Conservation (phyloP, 2,113 vertebrate species). For the Marmota monax region DNA sequence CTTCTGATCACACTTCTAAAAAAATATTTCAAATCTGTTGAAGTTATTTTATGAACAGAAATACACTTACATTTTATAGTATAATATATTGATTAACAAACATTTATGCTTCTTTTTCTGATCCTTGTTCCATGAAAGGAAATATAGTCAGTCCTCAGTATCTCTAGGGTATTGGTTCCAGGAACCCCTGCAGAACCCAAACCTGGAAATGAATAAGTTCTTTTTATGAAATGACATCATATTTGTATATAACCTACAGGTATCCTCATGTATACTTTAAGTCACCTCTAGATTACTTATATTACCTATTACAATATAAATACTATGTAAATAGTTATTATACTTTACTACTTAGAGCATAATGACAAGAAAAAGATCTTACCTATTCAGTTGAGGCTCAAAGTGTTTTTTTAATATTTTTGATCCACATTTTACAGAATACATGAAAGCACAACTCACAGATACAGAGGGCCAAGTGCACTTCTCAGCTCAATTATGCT, state of each 20-base stretch:
- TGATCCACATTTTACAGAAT: background rate
- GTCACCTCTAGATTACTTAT: background rate
- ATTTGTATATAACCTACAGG: background rate
- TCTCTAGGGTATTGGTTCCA: background rate
- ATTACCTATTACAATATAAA: background rate
- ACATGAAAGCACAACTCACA: background rate
- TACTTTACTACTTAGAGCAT: background rate
- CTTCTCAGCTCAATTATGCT: background rate
- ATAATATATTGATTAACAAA: background rate
- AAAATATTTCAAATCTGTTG: background rate
- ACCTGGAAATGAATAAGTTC: background rate
- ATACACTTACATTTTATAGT: background rate
- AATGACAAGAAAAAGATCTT: background rate
- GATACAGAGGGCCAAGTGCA: background rate
- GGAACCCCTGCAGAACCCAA: too few relatives aligned
- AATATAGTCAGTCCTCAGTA: background rate
- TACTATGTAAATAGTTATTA: background rate
- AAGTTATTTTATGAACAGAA: constrained; percentile 37
- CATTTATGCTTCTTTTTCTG: background rate
- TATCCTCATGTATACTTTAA: background rate
- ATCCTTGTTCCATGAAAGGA: background rate
- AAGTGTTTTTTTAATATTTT: background rate
- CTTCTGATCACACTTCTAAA: constrained; percentile 25
- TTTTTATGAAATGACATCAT: background rate
- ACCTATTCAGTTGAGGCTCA: too few relatives aligned